Evolutionary conservation across 2,797 vertebrate species (phyloP).

Genomic region (Crenuchus spilurus): DNA sequence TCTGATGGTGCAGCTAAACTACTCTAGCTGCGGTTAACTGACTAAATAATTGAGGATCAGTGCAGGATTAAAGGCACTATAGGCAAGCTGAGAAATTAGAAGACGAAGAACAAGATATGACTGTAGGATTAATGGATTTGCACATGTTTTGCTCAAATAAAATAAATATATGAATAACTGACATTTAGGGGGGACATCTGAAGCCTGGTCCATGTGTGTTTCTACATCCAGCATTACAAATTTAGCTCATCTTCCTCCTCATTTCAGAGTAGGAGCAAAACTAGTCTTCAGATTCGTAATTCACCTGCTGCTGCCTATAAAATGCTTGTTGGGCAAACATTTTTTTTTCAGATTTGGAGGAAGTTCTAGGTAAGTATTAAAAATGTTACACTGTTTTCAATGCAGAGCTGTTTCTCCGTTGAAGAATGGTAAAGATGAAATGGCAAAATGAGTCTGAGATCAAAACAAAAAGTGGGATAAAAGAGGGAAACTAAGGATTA

Average conservation of each 20-base stretch:
- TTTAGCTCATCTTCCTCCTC: neutral
- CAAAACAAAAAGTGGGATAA: neutral
- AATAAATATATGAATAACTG: no score
- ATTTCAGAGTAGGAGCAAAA: neutral
- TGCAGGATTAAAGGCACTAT: neutral
- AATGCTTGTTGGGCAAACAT: neutral
- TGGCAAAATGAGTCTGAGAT: neutral
- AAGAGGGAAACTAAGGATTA: neutral
- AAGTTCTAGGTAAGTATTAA: no score
- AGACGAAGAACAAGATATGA: neutral
- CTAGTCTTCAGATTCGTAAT: no score
- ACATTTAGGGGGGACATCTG: no score
- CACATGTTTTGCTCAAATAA: no score
- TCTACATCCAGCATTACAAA: no score
- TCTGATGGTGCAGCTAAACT: slow-evolving; percentile 10
- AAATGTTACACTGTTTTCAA: no score
- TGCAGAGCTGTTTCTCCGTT: no score
- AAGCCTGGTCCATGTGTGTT: no score
- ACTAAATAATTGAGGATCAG: slow-evolving; percentile 12
- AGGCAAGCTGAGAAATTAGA: no score
- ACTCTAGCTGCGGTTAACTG: slow-evolving; percentile 6
- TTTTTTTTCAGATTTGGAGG: no score
- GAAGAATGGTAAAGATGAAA: neutral
- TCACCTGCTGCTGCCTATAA: neutral
- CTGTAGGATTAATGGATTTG: neutral